Evolutionary conservation across 2,113 vertebrate genomes (phyloP).

Genomic region (Pseudorasbora parva): DNA sequence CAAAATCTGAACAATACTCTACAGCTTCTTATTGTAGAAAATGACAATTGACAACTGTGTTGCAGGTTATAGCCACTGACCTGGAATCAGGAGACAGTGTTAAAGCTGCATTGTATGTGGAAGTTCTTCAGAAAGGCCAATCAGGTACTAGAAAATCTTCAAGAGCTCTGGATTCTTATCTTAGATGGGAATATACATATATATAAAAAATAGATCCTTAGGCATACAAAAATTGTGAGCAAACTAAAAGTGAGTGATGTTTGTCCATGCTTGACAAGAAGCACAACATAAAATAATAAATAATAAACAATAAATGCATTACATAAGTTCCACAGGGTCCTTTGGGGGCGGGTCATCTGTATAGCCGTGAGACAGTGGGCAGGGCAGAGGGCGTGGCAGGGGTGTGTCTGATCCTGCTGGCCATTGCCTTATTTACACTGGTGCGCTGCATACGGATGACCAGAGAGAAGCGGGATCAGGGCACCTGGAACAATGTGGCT

Average conservation of each 20-base stretch:
- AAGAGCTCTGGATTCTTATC: not conserved
- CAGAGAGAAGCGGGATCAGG: conserved; percentile 66
- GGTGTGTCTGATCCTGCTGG: conserved; percentile 62
- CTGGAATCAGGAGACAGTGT: conserved; percentile 72
- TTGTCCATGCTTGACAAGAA: not conserved
- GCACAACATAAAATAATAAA: not conserved
- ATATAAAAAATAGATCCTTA: not conserved
- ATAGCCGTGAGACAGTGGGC: conserved; percentile 49
- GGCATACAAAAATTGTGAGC: not conserved
- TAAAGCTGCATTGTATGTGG: conserved; percentile 68
- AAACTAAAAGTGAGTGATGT: not conserved
- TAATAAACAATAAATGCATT: not conserved
- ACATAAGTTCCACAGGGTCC: conserved; percentile 67
- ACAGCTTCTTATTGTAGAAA: not conserved
- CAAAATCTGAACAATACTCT: not conserved
- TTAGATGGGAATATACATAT: not conserved
- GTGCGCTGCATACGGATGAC: conserved; percentile 68
- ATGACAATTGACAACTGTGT: not conserved
- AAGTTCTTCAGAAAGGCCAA: conserved; percentile 74
- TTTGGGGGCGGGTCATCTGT: conserved; percentile 41
- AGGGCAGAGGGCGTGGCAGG: conserved; percentile 65
- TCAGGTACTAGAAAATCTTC: conserved; percentile 64
- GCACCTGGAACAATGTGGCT: conserved; percentile 74
- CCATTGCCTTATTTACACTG: conserved; percentile 54
- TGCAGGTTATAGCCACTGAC: conserved; percentile 68